A percentile compares a stretch with the other conserved stretches of the same genome.
These are phyloP conservation scores for Harpegnathos saltator DNA, from an alignment of 1,140 invertebrate genomes.

Conservation along the genomic window DNA sequence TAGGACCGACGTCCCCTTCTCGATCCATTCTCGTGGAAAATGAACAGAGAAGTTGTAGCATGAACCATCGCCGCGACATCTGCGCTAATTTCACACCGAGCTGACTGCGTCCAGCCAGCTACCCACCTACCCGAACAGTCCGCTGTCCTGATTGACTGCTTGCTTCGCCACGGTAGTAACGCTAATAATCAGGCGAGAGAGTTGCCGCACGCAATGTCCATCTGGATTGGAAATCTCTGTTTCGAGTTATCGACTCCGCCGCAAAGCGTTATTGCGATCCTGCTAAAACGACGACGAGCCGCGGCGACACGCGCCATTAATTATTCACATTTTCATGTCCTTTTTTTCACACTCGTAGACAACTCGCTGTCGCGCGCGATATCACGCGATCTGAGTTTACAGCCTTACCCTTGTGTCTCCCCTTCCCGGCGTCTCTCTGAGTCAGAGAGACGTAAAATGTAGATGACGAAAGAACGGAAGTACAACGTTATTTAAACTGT, in stretches of 20 bases:
- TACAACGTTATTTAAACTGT: slow-evolving; percentile 18
- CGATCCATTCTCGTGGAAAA: slow-evolving; percentile 85
- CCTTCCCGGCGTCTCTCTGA: neutral
- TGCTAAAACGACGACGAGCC: neutral
- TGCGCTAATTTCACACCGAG: slow-evolving; percentile 86
- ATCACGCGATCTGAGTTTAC: too few species aligned
- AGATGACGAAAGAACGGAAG: neutral
- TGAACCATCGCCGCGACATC: slow-evolving; percentile 84
- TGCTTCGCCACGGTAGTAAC: slow-evolving; percentile 64
- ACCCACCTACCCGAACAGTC: slow-evolving; percentile 67
- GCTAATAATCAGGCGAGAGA: slow-evolving; percentile 60
- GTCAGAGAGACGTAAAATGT: neutral
- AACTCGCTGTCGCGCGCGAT: neutral
- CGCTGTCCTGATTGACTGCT: slow-evolving; percentile 67
- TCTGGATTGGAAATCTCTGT: slow-evolving; percentile 46
- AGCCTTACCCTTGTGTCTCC: neutral
- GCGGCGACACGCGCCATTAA: too few species aligned
- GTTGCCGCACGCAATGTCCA: slow-evolving; percentile 51
- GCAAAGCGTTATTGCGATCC: slow-evolving; percentile 34
- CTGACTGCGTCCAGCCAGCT: slow-evolving; percentile 80
- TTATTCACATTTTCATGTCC: neutral
- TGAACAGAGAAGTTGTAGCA: slow-evolving; percentile 83
- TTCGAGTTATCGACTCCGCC: slow-evolving; percentile 29
- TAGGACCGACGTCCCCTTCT: slow-evolving; percentile 71
- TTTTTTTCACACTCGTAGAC: neutral